phyloP scores from a whole-genome alignment of 2,113 vertebrate species.

The Poicephalus gulielmi region DNA sequence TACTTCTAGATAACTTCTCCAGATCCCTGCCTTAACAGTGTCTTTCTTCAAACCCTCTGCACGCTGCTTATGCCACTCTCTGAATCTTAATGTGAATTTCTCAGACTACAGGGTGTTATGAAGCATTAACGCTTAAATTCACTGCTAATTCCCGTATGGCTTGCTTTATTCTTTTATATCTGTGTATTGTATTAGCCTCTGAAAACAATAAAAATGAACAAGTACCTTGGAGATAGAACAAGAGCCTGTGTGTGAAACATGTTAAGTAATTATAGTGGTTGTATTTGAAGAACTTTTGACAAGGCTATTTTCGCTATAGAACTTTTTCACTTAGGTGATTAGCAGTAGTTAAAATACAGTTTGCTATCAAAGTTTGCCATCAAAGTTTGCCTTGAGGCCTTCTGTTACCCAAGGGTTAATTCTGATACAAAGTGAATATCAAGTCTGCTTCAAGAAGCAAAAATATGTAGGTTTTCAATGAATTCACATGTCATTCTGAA shows the following conservation, averaged over 20 bases:
- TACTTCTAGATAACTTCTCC: slow-evolving; percentile 31
- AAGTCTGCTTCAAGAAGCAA: not conserved
- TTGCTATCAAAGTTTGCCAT: not conserved
- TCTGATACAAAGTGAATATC: not conserved
- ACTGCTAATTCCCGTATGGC: slow-evolving; percentile 57
- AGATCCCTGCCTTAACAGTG: not conserved
- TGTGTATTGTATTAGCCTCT: slow-evolving; percentile 16
- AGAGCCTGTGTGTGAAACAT: not conserved
- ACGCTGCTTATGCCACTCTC: not conserved
- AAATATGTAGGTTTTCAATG: not conserved
- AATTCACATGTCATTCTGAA: not conserved
- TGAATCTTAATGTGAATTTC: slow-evolving; percentile 70
- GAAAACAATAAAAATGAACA: slow-evolving; percentile 54
- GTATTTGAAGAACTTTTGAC: not conserved
- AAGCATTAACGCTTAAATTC: slow-evolving; percentile 70
- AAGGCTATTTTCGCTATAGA: not conserved
- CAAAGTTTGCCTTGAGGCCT: not conserved
- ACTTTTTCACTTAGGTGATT: not conserved
- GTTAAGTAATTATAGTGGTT: slow-evolving; percentile 9
- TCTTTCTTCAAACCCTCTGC: slow-evolving; percentile 41
- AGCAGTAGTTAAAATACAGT: not conserved
- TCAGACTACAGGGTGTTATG: slow-evolving; percentile 48
- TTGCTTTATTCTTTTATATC: slow-evolving; percentile 61
- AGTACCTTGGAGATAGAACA: not conserved
- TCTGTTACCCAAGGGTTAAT: not conserved